phyloP scores from a whole-genome alignment of 2,888 invertebrate genomes.

The Tinea pellionella region DNA sequence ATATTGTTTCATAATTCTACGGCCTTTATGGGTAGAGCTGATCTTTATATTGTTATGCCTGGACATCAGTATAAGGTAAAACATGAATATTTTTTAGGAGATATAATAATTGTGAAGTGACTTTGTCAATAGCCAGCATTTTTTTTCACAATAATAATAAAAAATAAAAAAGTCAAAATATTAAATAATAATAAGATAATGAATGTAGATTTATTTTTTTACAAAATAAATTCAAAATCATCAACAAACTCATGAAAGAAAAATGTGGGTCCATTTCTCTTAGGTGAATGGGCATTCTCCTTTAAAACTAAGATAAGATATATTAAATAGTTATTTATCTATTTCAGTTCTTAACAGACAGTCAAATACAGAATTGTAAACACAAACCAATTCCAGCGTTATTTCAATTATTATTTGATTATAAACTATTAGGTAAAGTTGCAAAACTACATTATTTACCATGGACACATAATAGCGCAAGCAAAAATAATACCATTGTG shows the following conservation, averaged over 20 bases:
- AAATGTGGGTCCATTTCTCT: too few relatives aligned
- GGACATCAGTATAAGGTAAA: slow-evolving; percentile 73
- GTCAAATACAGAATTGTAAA: slow-evolving; percentile 65
- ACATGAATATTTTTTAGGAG: slow-evolving; percentile 16
- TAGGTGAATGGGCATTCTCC: too few relatives aligned
- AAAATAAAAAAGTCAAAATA: too few relatives aligned
- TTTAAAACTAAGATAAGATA: too few relatives aligned
- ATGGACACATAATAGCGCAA: slow-evolving; percentile 44
- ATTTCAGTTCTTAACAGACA: slow-evolving; percentile 69
- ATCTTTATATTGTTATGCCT: slow-evolving; percentile 72
- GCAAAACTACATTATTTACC: slow-evolving; percentile 76
- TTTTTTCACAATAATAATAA: too few relatives aligned
- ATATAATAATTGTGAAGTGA: too few relatives aligned
- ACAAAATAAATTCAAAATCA: too few relatives aligned
- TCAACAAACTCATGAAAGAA: too few relatives aligned
- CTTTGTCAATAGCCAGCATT: too few relatives aligned
- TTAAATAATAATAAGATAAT: too few relatives aligned
- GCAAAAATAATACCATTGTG: slow-evolving; percentile 41
- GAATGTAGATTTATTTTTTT: too few relatives aligned
- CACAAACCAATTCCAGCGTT: slow-evolving; percentile 72
- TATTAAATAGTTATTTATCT: slow-evolving; percentile 15
- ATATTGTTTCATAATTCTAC: slow-evolving; percentile 70
- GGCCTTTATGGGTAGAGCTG: slow-evolving; percentile 69
- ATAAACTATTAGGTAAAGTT: slow-evolving; percentile 68
- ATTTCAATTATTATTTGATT: slow-evolving; percentile 77